Evolutionary conservation across 2,113 vertebrate species (phyloP), one percentile per base, ranked within the genome.

Genomic region (Cottus gobio): DNA sequence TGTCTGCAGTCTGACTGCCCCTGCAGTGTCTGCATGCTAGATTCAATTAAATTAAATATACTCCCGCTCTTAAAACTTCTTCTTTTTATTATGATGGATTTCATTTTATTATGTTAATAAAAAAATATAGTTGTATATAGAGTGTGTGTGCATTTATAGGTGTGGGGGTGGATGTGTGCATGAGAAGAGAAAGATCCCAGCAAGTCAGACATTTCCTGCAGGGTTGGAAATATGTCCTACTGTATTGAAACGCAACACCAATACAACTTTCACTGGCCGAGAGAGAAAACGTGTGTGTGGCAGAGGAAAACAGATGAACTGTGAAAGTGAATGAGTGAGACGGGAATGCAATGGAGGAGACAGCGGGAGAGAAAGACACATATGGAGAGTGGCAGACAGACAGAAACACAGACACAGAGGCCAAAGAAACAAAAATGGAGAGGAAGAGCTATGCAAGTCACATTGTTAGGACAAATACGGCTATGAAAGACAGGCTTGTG

Each of bases 171-270:
- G 34, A 26, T 56, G 34, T 74, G 39, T 57, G 75, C 26, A 15
- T 67, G 54, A 79, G 60, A 74, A 67, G 22, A 34, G 34, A 81
- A 78, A 1, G 13, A 84, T 70, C 79, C 50, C 67, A 79, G 61
- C 88, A 71, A 26, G 75, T 82, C 84, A 91, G 88, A 92, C 84
- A 90, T 92, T 92, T 91, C 87, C 87, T 82, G 82, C 85, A 88
- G 56, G 65, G 88, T 69, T 48, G 37, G 83, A 93, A 88, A 86
- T 91, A 89, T 93, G 88, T 89, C 85, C 85, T 85, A 83, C 85
- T 92, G 82, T 88, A 88, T 88, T 89, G 85, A 89, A 91, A 92
- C 62, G 68, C 54, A 89, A 87, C 70, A 79, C 87, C 72, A 62
- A 65, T 69, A 85, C 83, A 85, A 75, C 70, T 73, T 71, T 87